Evolutionary conservation across 2,113 vertebrate species (phyloP), one percentile per base, ranked within the genome.

Genomic region (Lutjanus erythropterus): DNA sequence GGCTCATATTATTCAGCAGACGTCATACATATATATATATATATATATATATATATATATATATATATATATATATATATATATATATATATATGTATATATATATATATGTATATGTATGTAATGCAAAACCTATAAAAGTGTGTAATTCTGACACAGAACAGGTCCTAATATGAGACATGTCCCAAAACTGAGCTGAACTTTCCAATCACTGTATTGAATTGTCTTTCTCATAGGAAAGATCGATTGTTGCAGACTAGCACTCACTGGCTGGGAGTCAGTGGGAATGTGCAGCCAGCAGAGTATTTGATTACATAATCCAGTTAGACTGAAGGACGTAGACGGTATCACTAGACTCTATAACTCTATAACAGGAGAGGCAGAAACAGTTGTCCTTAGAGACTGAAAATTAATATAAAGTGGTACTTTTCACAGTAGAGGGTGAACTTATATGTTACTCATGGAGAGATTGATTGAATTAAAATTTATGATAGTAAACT

Each of bases 181-280:
- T 5, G 12, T 67, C 31, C 35, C 9, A 39, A 31, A 18, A 19
- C 10, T 3, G 3, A 6, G 46, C 14, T 55, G 21, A 39, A 55
- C 71, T 5, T 23, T 33, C 37, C 21, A 5, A 0, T 16, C 33
- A 15, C 39, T 55, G 6, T 29, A 60, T 19, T 29, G 64, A 76
- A 35, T 21, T 3, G 11, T 39, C 1, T 60, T 19, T 65, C 4
- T 10, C 9, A 9, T 0, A 64, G 86, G 86, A 85, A 88, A 85
- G 74, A 88, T 80, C 76, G 37, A 60, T 80, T 9, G 49, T n/a
- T 37, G 35, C 27, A 23, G 29, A 37, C 5, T 41, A 46, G 58
- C 41, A 12, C 18, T 46, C 1, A 6, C 6, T 7, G 53, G 68
- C 11, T 25, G 55, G 18, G 35, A n/a, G 37, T 62, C 71, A 47